Conservation (phyloP, 1,140 invertebrate genomes). For the Berghia stephanieae region DNA sequence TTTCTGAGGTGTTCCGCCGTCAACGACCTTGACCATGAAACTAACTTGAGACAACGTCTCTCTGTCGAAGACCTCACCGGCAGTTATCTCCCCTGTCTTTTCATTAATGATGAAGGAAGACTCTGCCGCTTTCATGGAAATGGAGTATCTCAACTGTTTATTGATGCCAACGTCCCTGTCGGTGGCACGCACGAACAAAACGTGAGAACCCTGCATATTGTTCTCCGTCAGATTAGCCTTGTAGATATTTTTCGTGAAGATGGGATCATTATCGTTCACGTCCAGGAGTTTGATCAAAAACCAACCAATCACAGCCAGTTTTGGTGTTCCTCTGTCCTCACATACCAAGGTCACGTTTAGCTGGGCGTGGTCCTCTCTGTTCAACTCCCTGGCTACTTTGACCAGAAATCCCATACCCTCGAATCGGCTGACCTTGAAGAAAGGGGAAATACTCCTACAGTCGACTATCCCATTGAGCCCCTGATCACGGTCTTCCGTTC, state of each 20-base stretch:
- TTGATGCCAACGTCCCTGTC: conserved; percentile 96
- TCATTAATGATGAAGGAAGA: conserved; percentile 89
- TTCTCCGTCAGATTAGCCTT: conserved; percentile 89
- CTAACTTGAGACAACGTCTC: conserved; percentile 88
- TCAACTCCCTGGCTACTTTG: conserved; percentile 88
- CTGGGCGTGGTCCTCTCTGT: conserved; percentile 82
- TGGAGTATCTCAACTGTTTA: conserved; percentile 92
- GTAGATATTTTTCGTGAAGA: conserved; percentile 90
- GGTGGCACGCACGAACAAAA: conserved; percentile 87
- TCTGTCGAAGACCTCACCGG: conserved; percentile 83
- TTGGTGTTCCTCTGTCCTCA: conserved; percentile 90
- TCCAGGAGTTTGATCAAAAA: conserved; percentile 92
- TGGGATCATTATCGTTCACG: conserved; percentile 94
- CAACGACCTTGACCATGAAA: conserved; percentile 90
- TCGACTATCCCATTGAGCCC: conserved; percentile 49
- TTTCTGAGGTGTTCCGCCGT: conserved; percentile 85
- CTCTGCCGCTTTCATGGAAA: conserved; percentile 74
- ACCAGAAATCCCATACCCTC: conserved; percentile 47
- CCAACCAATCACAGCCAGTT: conserved; percentile 80
- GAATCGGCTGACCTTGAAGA: conserved; percentile 44
- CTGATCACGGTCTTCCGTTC: conserved; percentile 50
- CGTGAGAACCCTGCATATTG: conserved; percentile 88
- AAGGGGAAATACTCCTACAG: conserved; percentile 37
- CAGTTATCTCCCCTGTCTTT: conserved; percentile 86
- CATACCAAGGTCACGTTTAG: conserved; percentile 94